Conservation (phyloP, 1,140 invertebrate genomes). For the Drosophila oshimai region DNA sequence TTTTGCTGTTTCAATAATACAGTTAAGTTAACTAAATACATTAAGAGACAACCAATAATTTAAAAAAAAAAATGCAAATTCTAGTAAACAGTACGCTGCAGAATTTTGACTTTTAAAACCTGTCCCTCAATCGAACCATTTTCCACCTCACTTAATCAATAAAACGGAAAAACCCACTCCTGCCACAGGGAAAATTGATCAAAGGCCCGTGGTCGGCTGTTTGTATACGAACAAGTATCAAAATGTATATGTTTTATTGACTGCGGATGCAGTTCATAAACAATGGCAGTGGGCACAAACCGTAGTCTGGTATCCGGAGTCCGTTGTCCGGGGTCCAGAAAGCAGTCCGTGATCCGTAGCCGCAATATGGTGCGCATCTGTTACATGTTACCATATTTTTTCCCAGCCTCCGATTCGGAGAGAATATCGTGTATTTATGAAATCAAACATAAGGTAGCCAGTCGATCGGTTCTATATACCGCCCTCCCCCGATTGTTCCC, state of each 20-base stretch:
- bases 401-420: constrained; percentile 24
- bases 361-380: constrained; percentile 77
- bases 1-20: no score
- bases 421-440: constrained; percentile 67
- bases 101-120: no score
- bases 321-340: constrained; percentile 24
- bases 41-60: no score
- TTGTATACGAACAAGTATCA: constrained; percentile 66
- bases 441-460: constrained; percentile 77
- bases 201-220: constrained; percentile 37
- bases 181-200: constrained; percentile 40
- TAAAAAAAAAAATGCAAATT: no score
- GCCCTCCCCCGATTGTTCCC: neutral
- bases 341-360: constrained; percentile 19
- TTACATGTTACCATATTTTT: constrained; percentile 73
- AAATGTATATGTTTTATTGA: constrained; percentile 79
- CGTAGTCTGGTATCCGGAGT: constrained; percentile 20
- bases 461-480: constrained; percentile 39
- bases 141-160: constrained; percentile 27
- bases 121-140: neutral
- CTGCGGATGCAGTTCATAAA: constrained; percentile 80
- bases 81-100: no score
- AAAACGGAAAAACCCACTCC: neutral
- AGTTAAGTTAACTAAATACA: no score
- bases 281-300: constrained; percentile 49